phyloP scores from a whole-genome alignment of 2,797 vertebrate species.

The Sparidentex hasta region DNA sequence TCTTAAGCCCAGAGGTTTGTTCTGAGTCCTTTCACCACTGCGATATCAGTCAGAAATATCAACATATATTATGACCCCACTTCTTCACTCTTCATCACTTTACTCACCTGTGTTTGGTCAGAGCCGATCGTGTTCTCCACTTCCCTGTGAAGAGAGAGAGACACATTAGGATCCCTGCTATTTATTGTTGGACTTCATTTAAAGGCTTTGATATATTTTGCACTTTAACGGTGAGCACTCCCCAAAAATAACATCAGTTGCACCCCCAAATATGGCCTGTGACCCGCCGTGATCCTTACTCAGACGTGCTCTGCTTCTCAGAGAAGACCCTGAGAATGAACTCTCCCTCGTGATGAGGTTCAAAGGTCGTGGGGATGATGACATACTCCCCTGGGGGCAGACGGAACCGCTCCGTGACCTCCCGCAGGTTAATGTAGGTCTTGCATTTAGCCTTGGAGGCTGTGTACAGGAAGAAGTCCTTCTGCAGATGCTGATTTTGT shows the following conservation, averaged over 20 bases:
- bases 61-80: neutral
- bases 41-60: slow-evolving; percentile 21
- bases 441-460: slow-evolving; percentile 94
- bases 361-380: slow-evolving; percentile 94
- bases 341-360: slow-evolving; percentile 94
- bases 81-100: neutral
- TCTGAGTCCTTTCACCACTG: neutral
- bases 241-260: neutral
- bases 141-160: slow-evolving; percentile 82
- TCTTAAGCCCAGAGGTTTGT: neutral
- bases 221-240: slow-evolving; percentile 11
- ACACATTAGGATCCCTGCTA: slow-evolving; percentile 8
- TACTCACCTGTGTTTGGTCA: slow-evolving; percentile 87
- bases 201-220: neutral
- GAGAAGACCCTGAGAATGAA: slow-evolving; percentile 98
- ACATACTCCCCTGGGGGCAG: slow-evolving; percentile 94
- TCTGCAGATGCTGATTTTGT: slow-evolving; percentile 92
- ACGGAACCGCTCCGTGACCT: slow-evolving; percentile 93
- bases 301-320: slow-evolving; percentile 94
- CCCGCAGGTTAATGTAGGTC: slow-evolving; percentile 95
- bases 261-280: neutral
- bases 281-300: slow-evolving; percentile 87
- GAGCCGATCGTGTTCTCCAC: slow-evolving; percentile 87
- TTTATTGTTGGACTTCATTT: neutral
- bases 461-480: slow-evolving; percentile 97